Base-by-base conservation (phyloP, 1,140 invertebrate species). In the Lutraria rhynchaena region DNA sequence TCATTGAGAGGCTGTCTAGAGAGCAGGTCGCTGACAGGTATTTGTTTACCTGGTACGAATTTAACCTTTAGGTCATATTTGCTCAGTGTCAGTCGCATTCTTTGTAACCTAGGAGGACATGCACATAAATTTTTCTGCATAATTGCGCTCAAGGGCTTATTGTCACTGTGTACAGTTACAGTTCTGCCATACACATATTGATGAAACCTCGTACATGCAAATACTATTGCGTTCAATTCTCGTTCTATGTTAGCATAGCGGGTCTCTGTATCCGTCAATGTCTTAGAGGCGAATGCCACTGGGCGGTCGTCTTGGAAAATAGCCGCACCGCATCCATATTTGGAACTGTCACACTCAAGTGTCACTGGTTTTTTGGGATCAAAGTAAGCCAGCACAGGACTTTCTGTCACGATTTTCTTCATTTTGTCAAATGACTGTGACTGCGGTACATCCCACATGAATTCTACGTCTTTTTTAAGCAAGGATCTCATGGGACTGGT, bases 231-330 rank as follows among this genome's bases (percentile, higher is more conserved):
- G 2, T 93, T 85, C 3, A 93, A 87, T 85, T 94, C 92, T 71
- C 91, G 88, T 67, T 94, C 92, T 4, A 93, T 90, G 86, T 93
- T 92, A 24, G 88, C 91, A 76, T 93, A 94, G 27, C 92, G 92
- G 51, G 87, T 24, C 83, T 94, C 92, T 57, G 89, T 88, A 15
- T 83, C 17, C 5, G 91, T 92, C 19, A 94, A 82, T n/a, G n/a
- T n/a, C n/a, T n/a, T n/a, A n/a, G n/a, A n/a, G n/a, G n/a, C n/a
- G n/a, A n/a, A n/a, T n/a, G n/a, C n/a, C n/a, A n/a, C n/a, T n/a
- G n/a, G n/a, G 80, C 84, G 91, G 88, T 22, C 67, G 57, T 92
- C 85, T 85, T 94, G 93, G 15, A 92, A 57, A 3, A 93, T 51
- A 9, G 90, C 89, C 46, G 89, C 89, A 13, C 92, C 92, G 19